Conservation (phyloP, 2,797 vertebrate species). For the Mionectes olivaceus region DNA sequence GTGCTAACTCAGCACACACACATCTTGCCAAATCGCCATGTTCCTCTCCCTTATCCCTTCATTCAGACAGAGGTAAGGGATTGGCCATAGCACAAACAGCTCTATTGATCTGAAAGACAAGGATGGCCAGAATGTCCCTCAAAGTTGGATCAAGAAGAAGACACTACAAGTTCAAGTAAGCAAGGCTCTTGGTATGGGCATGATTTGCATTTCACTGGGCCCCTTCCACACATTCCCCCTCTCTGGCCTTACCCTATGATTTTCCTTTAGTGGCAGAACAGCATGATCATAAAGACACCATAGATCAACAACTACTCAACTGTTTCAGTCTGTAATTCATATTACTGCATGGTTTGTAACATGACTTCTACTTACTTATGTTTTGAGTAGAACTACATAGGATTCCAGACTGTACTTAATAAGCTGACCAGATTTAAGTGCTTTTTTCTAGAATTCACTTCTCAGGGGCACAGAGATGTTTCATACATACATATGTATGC, state of each 20-base stretch:
- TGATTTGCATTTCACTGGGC: not conserved
- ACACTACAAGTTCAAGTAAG: not conserved
- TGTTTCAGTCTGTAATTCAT: not conserved
- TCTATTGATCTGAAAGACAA: not conserved
- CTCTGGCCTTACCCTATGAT: not conserved
- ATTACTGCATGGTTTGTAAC: not conserved
- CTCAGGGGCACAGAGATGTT: not conserved
- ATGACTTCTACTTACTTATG: not conserved
- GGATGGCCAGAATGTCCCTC: not conserved
- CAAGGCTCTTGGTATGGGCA: not conserved
- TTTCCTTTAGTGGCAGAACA: not conserved
- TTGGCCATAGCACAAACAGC: not conserved
- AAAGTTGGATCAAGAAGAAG: not conserved
- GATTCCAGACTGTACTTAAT: not conserved
- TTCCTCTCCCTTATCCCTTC: not conserved
- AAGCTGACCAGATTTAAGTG: not conserved
- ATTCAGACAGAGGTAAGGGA: not conserved
- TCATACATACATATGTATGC: not conserved
- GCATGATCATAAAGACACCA: not conserved
- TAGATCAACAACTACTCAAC: not conserved
- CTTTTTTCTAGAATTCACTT: not conserved
- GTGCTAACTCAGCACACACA: not conserved
- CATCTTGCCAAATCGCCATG: rapidly evolving
- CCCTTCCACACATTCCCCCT: not conserved
- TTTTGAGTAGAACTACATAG: not conserved